Evolutionary conservation across 2,888 invertebrate species (phyloP).

Genomic region (Leuctra nigra): DNA sequence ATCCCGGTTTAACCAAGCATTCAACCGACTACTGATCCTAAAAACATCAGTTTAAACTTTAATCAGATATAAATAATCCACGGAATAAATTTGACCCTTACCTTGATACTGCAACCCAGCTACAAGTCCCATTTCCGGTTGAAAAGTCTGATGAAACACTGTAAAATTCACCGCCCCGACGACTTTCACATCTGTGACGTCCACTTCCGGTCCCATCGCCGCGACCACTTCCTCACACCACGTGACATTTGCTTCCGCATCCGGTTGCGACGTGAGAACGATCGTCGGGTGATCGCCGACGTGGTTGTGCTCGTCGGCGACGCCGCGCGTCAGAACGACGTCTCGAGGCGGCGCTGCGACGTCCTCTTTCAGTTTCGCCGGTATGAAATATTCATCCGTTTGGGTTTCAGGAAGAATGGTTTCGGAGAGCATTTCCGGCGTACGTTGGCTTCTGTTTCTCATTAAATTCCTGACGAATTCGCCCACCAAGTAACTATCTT

Average conservation of each 20-base stretch:
- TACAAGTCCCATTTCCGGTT: neutral
- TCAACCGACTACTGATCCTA: too few relatives aligned
- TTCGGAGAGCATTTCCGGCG: too few relatives aligned
- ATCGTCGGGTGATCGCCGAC: conserved; percentile 9
- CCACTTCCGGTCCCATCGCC: neutral
- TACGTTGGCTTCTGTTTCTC: neutral
- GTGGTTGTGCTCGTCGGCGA: neutral
- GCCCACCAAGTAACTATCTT: conserved; percentile 10
- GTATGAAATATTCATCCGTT: neutral
- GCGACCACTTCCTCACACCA: conserved; percentile 4
- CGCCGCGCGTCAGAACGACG: neutral
- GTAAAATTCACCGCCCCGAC: neutral
- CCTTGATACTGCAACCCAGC: neutral
- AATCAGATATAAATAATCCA: too few relatives aligned
- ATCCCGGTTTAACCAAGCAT: too few relatives aligned
- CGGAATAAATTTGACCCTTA: too few relatives aligned
- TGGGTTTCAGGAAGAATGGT: too few relatives aligned
- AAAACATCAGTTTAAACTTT: too few relatives aligned
- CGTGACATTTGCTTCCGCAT: neutral
- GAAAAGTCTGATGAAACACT: neutral
- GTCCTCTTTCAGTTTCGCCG: neutral
- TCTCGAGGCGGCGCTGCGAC: neutral
- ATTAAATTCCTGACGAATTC: conserved; percentile 6
- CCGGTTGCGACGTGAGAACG: neutral
- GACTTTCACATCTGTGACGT: neutral